Conservation (phyloP, 1,140 invertebrate species). For the Lysiphlebus fabarum region DNA sequence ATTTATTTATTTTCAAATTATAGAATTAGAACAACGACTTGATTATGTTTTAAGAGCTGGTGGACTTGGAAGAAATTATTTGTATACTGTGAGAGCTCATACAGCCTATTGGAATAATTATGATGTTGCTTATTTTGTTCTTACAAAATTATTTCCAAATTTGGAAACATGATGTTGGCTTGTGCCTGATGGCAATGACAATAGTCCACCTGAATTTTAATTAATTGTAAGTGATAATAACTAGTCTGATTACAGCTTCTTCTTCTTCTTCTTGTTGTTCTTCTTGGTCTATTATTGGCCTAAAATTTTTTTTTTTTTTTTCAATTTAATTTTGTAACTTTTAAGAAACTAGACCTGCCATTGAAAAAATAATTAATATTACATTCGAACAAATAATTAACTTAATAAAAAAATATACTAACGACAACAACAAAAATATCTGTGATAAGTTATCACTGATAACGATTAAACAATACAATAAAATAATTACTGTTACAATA, state of each 20-base stretch:
- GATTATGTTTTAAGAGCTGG: conserved; percentile 66
- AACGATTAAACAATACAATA: conserved; percentile 54
- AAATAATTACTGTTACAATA: conserved; percentile 35
- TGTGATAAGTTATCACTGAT: conserved; percentile 56
- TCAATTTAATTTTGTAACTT: no score
- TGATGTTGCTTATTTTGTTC: conserved; percentile 68
- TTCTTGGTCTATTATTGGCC: no score
- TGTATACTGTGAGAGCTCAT: conserved; percentile 67
- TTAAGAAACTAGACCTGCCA: no score
- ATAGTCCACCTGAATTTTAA: conserved; percentile 28
- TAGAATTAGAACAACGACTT: conserved; percentile 63
- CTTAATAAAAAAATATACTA: conserved; percentile 8
- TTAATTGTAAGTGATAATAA: conserved; percentile 27
- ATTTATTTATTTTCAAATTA: conserved; percentile 27
- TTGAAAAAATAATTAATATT: neutral
- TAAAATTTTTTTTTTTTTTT: no score
- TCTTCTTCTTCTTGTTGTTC: no score
- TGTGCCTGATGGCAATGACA: conserved; percentile 25
- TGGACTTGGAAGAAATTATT: conserved; percentile 60
- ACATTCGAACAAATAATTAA: conserved; percentile 5
- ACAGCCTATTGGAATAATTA: conserved; percentile 71
- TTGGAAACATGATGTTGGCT: conserved; percentile 53
- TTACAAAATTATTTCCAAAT: conserved; percentile 63
- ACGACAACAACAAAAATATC: conserved; percentile 42
- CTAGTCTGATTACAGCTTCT: conserved; percentile 36